Base-by-base conservation (phyloP, 2,113 vertebrate genomes). In the Dicrurus megarhynchus region DNA sequence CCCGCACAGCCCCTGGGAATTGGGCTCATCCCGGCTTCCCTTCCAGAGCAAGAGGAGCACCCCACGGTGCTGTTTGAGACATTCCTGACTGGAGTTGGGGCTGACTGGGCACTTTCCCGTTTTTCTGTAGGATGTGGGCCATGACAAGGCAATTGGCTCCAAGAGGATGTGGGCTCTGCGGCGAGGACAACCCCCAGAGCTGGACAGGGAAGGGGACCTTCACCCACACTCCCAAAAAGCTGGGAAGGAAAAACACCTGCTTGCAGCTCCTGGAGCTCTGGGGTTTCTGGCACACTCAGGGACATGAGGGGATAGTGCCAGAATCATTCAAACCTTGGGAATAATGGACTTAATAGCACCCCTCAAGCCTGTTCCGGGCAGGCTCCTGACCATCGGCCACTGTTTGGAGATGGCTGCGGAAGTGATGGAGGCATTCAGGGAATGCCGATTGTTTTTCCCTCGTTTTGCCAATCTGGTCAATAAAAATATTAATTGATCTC, bases 131-230 rank as follows among this genome's bases (percentile, higher is more conserved):
- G 99, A 99, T 98, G 98, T 99, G 63, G 99, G 99, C 89, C 99
- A 98, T 56, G 98, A 99, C 97, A 98, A 98, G 95, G 99, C 99
- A 88, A 99, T 99, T 8, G 99, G 99, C 65, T 99, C 99, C 6
- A 98, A 64, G 99, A 99, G 96, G 97, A 73, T 99, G 99, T 35
- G 99, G 99, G 0, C 98, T 99, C 28, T 99, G 99, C 13, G 98
- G 98, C 4, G 99, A 99, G 18, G 99, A 99, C 89, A 99, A 98
- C 70, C 99, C 99, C 16, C 99, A 99, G 69, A 99, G 98, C 80
- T 97, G 98, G 74, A 99, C 99, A 1, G 98, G 99, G 30, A 99
- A 99, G 94, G 99, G 99, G 50, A 99, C 98, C 39, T 99, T 99
- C 78, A 99, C 98, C 50, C 98, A 99, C 19, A 98, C 98, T 3